Conservation (phyloP, 2,113 vertebrate genomes). For the Channa maculata region DNA sequence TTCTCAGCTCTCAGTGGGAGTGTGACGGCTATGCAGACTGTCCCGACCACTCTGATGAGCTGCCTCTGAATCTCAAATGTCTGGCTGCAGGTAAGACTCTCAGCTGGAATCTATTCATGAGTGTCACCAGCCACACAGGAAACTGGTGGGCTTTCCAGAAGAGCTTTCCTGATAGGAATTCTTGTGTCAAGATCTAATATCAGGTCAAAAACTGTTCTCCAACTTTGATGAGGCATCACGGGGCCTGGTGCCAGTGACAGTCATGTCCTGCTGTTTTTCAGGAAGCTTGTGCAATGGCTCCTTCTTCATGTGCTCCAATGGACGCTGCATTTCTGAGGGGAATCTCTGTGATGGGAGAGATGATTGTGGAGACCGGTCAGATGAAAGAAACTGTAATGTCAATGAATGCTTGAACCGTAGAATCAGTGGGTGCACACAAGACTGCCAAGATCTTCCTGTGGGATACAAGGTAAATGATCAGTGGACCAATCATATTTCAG, state of each 20-base stretch:
- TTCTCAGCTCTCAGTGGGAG: slow-evolving; percentile 94
- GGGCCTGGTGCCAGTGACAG: slow-evolving; percentile 34
- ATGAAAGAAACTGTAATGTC: slow-evolving; percentile 94
- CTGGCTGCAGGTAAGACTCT: slow-evolving; percentile 88
- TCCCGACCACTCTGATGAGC: slow-evolving; percentile 94
- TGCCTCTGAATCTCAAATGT: slow-evolving; percentile 93
- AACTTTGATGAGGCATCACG: slow-evolving; percentile 14
- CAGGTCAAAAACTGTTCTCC: slow-evolving; percentile 8
- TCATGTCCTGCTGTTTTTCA: slow-evolving; percentile 78
- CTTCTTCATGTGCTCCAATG: slow-evolving; percentile 98
- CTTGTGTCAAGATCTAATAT: slow-evolving; percentile 35
- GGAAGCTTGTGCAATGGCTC: slow-evolving; percentile 98
- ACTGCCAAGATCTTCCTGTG: slow-evolving; percentile 94
- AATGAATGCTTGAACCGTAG: slow-evolving; percentile 97
- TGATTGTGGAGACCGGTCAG: slow-evolving; percentile 94
- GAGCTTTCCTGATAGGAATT: slow-evolving; percentile 35
- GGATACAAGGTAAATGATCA: slow-evolving; percentile 91
- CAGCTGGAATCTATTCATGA: slow-evolving; percentile 68
- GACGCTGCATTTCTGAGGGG: slow-evolving; percentile 90
- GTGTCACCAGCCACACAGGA: slow-evolving; percentile 53
- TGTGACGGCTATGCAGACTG: slow-evolving; percentile 97
- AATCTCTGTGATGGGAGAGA: slow-evolving; percentile 90
- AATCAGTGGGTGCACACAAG: slow-evolving; percentile 95
- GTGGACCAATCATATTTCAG: not conserved
- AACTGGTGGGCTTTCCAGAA: slow-evolving; percentile 15